phyloP scores from a whole-genome alignment of 2,797 vertebrate genomes.

The Odontamblyopus lacepedii region DNA sequence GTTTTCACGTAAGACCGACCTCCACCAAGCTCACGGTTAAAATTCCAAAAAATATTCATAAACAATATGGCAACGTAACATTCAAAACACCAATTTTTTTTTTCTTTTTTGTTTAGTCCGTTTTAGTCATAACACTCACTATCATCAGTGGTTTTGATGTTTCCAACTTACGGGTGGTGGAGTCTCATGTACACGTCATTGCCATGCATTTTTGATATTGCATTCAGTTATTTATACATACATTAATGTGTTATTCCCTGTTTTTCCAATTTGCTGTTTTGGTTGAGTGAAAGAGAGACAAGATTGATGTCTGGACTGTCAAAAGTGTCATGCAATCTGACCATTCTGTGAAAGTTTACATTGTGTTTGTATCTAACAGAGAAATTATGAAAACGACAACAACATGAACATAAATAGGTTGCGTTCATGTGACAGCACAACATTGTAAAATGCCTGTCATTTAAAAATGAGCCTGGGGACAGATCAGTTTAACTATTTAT shows the following conservation, averaged over 20 bases:
- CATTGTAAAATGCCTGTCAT: neutral
- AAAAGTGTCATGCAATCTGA: constrained; percentile 64
- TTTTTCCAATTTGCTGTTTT: constrained; percentile 50
- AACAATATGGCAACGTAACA: constrained; percentile 79
- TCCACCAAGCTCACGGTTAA: constrained; percentile 68
- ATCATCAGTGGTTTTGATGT: constrained; percentile 68
- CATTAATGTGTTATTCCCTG: constrained; percentile 53
- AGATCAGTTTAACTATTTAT: neutral
- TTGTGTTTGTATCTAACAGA: constrained; percentile 32
- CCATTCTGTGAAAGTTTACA: constrained; percentile 50
- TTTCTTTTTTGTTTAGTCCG: constrained; percentile 18
- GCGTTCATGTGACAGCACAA: neutral
- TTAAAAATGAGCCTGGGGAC: neutral
- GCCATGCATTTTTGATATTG: constrained; percentile 79
- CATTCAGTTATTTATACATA: constrained; percentile 70
- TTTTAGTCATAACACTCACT: constrained; percentile 62
- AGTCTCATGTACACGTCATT: constrained; percentile 68
- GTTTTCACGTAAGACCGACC: constrained; percentile 52
- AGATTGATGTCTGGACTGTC: constrained; percentile 51
- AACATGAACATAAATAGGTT: constrained; percentile 51
- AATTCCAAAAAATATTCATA: constrained; percentile 66
- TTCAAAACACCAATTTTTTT: constrained; percentile 67
- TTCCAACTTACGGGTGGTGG: constrained; percentile 67
- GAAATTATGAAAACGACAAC: constrained; percentile 54
- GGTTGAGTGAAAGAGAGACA: constrained; percentile 28